Conservation (phyloP, 37 sponge, comb jelly and placozoan genomes). For the Hexactinellida sp. region DNA sequence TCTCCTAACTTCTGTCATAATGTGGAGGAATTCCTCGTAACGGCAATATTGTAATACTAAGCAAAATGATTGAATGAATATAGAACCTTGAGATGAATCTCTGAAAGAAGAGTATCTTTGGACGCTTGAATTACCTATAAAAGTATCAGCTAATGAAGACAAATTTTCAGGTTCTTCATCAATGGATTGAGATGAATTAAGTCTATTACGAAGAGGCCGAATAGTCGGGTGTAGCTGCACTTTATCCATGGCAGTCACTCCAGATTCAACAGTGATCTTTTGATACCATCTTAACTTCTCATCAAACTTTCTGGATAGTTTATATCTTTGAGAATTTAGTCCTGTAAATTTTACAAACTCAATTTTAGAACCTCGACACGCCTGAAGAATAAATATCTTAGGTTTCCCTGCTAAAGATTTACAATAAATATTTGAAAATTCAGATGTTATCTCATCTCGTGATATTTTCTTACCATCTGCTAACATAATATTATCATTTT, state of each 20-base stretch:
- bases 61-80: constrained; percentile 6
- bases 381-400: neutral
- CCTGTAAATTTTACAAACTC: neutral
- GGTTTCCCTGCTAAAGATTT: neutral
- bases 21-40: neutral
- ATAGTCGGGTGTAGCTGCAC: neutral
- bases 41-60: constrained; percentile 12
- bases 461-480: constrained; percentile 4
- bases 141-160: neutral
- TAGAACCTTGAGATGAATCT: neutral
- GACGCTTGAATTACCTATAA: neutral
- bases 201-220: neutral
- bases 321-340: neutral
- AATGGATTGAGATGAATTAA: neutral
- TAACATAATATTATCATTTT: neutral
- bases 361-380: constrained; percentile 6
- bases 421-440: constrained; percentile 9
- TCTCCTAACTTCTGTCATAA: neutral
- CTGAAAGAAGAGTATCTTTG: neutral
- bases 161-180: neutral
- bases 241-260: neutral
- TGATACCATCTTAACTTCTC: neutral
- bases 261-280: neutral
- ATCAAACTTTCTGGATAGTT: neutral
- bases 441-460: neutral